Evolutionary conservation across 2,888 invertebrate genomes (phyloP).

Genomic region (Lepidocyrtoides sp.): DNA sequence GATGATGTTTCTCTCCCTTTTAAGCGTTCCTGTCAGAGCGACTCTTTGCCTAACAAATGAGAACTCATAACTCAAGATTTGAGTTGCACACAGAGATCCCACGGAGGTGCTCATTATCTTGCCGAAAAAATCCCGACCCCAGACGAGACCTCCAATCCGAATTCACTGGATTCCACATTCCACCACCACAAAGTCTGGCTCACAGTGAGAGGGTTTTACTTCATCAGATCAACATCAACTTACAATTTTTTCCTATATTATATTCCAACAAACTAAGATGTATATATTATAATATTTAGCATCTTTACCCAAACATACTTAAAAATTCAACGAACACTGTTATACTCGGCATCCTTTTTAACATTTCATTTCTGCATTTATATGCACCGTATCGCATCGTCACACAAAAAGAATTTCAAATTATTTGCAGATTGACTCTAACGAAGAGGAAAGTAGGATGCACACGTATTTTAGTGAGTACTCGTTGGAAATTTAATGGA

Average conservation of each 20-base stretch:
- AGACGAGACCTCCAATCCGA: conserved; percentile 81
- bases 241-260: conserved; percentile 12
- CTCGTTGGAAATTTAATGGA: conserved; percentile 66
- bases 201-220: conserved; percentile 73
- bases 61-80: conserved; percentile 80
- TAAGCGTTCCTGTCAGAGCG: conserved; percentile 76
- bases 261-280: not conserved
- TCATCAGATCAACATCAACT: conserved; percentile 16
- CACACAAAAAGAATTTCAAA: conserved; percentile 74
- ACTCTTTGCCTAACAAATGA: conserved; percentile 82
- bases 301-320: not conserved
- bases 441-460: conserved; percentile 34
- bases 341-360: conserved; percentile 29
- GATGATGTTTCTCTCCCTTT: conserved; percentile 70
- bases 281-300: conserved; percentile 17
- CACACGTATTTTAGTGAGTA: not conserved
- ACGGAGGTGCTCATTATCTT: conserved; percentile 80
- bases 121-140: conserved; percentile 80
- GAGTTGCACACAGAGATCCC: conserved; percentile 78
- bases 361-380: conserved; percentile 41
- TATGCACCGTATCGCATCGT: conserved; percentile 38
- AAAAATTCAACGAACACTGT: not conserved
- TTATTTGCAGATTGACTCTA: conserved; percentile 77
- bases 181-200: conserved; percentile 65
- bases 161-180: conserved; percentile 80